phyloP scores from a whole-genome alignment of 2,888 invertebrate species.

The Cryptocephalus moraei region DNA sequence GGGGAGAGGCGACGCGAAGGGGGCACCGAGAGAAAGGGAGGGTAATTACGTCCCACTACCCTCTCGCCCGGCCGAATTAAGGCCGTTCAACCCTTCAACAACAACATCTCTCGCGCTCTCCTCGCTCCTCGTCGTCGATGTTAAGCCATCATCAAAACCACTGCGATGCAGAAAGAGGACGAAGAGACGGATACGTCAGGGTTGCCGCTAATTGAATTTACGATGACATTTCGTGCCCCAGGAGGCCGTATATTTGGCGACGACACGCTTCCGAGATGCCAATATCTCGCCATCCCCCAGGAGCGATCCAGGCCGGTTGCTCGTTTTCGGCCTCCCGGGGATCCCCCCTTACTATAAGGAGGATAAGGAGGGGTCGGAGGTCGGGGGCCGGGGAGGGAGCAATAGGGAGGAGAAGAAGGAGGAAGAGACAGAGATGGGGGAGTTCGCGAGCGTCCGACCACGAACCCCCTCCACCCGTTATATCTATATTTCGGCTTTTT shows the following conservation, averaged over 20 bases:
- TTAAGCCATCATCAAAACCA: neutral
- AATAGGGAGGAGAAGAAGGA: too few species aligned
- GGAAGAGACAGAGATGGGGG: neutral
- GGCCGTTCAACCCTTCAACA: neutral
- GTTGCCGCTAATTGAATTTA: conserved; percentile 38
- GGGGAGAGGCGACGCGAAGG: neutral
- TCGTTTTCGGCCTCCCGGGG: neutral
- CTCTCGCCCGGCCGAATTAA: neutral
- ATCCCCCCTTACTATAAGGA: neutral
- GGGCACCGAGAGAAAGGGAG: neutral
- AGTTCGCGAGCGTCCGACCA: neutral
- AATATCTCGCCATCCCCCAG: conserved; percentile 34
- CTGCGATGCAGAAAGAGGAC: neutral
- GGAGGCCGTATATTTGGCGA: conserved; percentile 38
- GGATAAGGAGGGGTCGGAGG: too few species aligned
- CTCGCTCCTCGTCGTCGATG: neutral
- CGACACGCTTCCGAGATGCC: conserved; percentile 37
- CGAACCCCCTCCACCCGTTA: neutral
- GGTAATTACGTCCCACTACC: neutral
- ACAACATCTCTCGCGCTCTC: neutral
- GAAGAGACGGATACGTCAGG: conserved; percentile 10
- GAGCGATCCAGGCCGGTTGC: conserved; percentile 25
- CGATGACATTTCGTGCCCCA: conserved; percentile 37
- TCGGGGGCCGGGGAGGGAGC: too few species aligned
- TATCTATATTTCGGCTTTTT: too few species aligned